Conservation (phyloP, 2,113 vertebrate genomes). For the Neogobius melanostomus region DNA sequence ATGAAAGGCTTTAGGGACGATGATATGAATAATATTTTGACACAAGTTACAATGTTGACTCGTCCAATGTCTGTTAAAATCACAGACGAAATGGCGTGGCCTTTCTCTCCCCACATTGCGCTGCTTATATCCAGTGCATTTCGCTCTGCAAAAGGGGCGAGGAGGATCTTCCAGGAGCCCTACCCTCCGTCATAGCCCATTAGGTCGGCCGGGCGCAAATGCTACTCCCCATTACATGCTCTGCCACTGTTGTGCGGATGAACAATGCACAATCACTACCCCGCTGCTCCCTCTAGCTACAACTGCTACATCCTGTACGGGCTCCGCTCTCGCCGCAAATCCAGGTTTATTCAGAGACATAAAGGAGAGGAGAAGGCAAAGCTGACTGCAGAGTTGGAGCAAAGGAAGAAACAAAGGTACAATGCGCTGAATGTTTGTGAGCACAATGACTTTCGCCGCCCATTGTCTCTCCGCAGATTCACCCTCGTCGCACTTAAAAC, state of each 20-base stretch:
- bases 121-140: not conserved
- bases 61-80: too few relatives aligned
- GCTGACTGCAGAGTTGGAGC: conserved; percentile 17
- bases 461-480: conserved; percentile 47
- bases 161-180: conserved; percentile 61
- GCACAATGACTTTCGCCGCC: conserved; percentile 44
- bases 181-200: conserved; percentile 76
- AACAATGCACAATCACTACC: conserved; percentile 79
- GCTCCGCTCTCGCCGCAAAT: conserved; percentile 50
- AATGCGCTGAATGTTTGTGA: conserved; percentile 53
- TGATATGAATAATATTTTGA: too few relatives aligned
- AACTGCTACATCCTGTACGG: conserved; percentile 54
- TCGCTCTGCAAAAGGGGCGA: conserved; percentile 40
- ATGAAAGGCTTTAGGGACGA: too few relatives aligned
- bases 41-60: too few relatives aligned
- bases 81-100: too few relatives aligned
- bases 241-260: conserved; percentile 77
- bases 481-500: conserved; percentile 20
- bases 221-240: conserved; percentile 81
- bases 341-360: conserved; percentile 62
- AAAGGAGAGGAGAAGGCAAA: conserved; percentile 47
- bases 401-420: conserved; percentile 49
- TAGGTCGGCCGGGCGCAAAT: conserved; percentile 72
- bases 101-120: too few relatives aligned
- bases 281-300: conserved; percentile 65